Base-by-base conservation (phyloP, 2,797 vertebrate species). In the Macroramphosus scolopax region DNA sequence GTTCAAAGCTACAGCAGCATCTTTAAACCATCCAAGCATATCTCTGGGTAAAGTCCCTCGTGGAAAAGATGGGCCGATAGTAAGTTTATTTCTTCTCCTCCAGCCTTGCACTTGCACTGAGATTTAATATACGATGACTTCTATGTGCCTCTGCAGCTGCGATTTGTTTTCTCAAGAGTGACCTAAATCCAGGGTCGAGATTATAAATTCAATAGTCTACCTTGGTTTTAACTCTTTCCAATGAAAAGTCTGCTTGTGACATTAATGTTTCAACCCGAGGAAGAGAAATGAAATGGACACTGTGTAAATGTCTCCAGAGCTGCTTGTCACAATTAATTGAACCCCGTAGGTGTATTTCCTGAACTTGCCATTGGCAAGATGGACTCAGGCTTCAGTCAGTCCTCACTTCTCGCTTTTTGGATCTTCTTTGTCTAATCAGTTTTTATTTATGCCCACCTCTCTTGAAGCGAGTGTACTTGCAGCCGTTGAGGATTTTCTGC, bases 1-100 rank as follows among this genome's bases (percentile, higher is more conserved):
- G 73, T 73, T 73, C 48, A 73, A 37, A 68, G 70, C 58, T 64
- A 58, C 51, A 62, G 49, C 56, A 60, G 63, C 45, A 39, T 68
- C 57, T 72, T 62, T 63, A 63, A 76, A 71, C 38, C 51, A 68
- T 29, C 43, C 54, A 14, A 68, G 75, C 73, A 47, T 51, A 39
- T 75, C 56, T 47, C 24, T 56, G 50, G 41, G 22, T 68, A 41
- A 66, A 60, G 40, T 52, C 52, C 56, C 63, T 54, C 15, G 35
- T 39, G 47, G 35, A 29, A 35, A 44, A 33, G 25, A 13, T 13
- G n/a, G 29, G 68, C 16, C 43, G 56, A 62, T 29, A 45, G 28
- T 32, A 39, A 36, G 2, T 49, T 58, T 53, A 41, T 37, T 38
- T 47, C 51, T 49, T 38, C 32, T 42, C 10, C 25, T 28, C 17